These are phyloP conservation scores for Hephaestus fuliginosus DNA, from an alignment of 2,797 vertebrate genomes.

Conservation along the genomic window DNA sequence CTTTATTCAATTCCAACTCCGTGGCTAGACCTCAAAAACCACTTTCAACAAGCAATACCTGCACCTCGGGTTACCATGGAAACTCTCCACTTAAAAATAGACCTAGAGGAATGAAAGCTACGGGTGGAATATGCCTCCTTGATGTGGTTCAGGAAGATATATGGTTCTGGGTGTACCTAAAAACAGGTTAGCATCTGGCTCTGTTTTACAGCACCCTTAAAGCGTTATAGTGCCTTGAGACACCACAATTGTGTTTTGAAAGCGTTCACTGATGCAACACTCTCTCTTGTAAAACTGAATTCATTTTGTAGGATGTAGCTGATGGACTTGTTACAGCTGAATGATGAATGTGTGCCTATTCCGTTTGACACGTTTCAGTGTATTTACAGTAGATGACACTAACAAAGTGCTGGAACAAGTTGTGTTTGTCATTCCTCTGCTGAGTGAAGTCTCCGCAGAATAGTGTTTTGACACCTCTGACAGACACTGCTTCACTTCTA, in stretches of 20 bases:
- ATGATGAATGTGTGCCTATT: slow-evolving; percentile 52
- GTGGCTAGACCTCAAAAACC: slow-evolving; percentile 77
- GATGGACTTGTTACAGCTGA: slow-evolving; percentile 56
- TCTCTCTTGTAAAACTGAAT: slow-evolving; percentile 31
- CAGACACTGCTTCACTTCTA: slow-evolving; percentile 63
- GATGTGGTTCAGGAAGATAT: slow-evolving; percentile 76
- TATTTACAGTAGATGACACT: slow-evolving; percentile 66
- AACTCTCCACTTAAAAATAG: slow-evolving; percentile 87
- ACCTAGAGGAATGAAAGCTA: slow-evolving; percentile 73
- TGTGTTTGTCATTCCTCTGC: slow-evolving; percentile 51
- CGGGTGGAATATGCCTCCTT: slow-evolving; percentile 72
- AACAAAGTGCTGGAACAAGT: slow-evolving; percentile 51
- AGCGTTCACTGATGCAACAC: slow-evolving; percentile 46
- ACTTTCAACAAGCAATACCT: slow-evolving; percentile 80
- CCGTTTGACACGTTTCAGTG: slow-evolving; percentile 39
- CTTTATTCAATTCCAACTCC: slow-evolving; percentile 75
- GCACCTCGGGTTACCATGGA: slow-evolving; percentile 84
- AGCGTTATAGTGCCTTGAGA: slow-evolving; percentile 38
- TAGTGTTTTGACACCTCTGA: slow-evolving; percentile 68
- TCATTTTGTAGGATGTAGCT: slow-evolving; percentile 35
- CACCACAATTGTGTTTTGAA: slow-evolving; percentile 41
- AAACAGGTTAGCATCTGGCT: slow-evolving; percentile 66
- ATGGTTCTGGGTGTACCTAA: slow-evolving; percentile 61
- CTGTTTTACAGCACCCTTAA: slow-evolving; percentile 55
- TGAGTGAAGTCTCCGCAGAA: slow-evolving; percentile 58